phyloP scores from a whole-genome alignment of 2,797 vertebrate species.

The Onychomys leucogaster region DNA sequence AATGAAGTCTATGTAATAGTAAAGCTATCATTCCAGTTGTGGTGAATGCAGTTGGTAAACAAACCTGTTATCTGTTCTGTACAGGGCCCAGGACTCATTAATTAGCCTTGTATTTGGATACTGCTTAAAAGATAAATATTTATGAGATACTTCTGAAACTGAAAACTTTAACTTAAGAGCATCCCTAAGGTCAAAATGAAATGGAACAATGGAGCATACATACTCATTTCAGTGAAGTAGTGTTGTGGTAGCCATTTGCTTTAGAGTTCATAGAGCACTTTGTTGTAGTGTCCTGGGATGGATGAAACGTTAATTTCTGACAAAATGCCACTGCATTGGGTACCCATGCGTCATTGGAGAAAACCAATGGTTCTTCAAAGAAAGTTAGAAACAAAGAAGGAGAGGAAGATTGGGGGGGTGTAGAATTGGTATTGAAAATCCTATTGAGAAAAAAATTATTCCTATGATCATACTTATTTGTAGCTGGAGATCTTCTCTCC shows the following conservation, averaged over 20 bases:
- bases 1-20: slow-evolving; percentile 23
- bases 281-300: background rate
- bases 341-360: background rate
- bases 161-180: slow-evolving; percentile 21
- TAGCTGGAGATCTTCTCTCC: too few species aligned
- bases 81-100: slow-evolving; percentile 8
- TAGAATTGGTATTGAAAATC: fast-evolving
- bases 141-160: slow-evolving; percentile 52
- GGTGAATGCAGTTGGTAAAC: background rate
- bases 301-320: slow-evolving; percentile 24
- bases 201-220: slow-evolving; percentile 2
- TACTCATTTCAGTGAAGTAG: slow-evolving; percentile 53
- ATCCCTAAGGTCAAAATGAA: slow-evolving; percentile 43
- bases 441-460: slow-evolving; percentile 8
- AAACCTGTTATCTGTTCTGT: slow-evolving; percentile 53
- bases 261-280: slow-evolving; percentile 21
- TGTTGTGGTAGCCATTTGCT: slow-evolving; percentile 41
- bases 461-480: slow-evolving; percentile 20
- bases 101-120: slow-evolving; percentile 54
- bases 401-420: background rate
- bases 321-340: background rate
- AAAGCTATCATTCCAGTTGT: slow-evolving; percentile 25
- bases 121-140: slow-evolving; percentile 64
- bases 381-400: background rate
- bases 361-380: background rate